phyloP scores from a whole-genome alignment of 2,888 invertebrate genomes.

The Scaeva pyrastri region DNA sequence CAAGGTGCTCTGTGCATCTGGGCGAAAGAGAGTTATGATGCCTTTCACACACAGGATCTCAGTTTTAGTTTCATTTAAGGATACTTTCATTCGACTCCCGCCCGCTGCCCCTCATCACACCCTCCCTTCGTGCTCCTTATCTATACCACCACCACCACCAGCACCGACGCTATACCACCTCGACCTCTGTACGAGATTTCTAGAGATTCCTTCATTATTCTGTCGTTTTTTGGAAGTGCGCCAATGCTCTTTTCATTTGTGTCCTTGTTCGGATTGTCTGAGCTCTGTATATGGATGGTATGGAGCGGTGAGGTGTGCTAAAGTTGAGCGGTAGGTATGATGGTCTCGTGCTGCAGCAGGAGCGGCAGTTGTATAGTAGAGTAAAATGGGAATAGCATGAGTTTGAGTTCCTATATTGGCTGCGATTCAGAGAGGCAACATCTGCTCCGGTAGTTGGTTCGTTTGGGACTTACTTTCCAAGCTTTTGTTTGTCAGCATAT shows the following conservation, averaged over 20 bases:
- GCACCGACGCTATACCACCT: background rate
- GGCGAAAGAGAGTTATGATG: conserved; percentile 75
- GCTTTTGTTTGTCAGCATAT: conserved; percentile 55
- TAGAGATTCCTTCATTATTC: conserved; percentile 66
- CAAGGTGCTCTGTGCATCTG: conserved; percentile 74
- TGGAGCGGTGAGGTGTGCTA: background rate
- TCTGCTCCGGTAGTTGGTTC: conserved; percentile 70
- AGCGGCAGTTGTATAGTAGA: background rate
- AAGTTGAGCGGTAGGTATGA: background rate
- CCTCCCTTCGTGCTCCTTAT: background rate
- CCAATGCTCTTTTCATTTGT: conserved; percentile 76
- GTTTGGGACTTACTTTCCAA: conserved; percentile 67
- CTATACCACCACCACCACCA: background rate
- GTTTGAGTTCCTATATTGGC: conserved; percentile 65
- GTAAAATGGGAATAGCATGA: conserved; percentile 13
- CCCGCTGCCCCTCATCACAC: too few species aligned
- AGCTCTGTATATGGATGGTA: conserved; percentile 20
- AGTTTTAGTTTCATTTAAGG: conserved; percentile 75
- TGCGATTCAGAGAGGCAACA: conserved; percentile 75
- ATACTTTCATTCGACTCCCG: conserved; percentile 54
- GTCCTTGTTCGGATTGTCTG: conserved; percentile 73
- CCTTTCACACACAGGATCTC: conserved; percentile 76
- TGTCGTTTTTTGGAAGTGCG: conserved; percentile 69
- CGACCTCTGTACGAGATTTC: conserved; percentile 43
- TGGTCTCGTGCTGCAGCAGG: conserved; percentile 36